Evolutionary conservation across 2,113 vertebrate genomes (phyloP), one percentile per base, ranked within the genome.

Genomic region (Esox niger): DNA sequence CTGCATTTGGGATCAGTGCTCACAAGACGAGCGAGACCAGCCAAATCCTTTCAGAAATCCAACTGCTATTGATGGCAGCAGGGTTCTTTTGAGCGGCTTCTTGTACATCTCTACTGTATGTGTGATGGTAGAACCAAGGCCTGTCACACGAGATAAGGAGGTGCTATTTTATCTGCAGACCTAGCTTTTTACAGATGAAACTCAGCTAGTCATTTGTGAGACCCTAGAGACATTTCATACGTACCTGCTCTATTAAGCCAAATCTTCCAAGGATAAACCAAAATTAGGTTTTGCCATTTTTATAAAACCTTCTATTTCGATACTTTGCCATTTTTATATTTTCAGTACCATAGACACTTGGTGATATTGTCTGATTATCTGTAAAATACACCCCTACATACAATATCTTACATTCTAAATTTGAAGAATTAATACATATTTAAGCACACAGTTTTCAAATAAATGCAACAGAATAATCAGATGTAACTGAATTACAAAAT

Each of bases 11-110:
- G 79, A 84, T 88, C 68, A n/a, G 47, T 68, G 73, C 82, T 89
- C 77, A 71, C 68, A 77, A 79, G 64, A 61, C 70, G 62, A 43
- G 13, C 15, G 65, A 81, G 73, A 74, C 78, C 69, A 71, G 73
- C 52, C 59, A 84, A 89, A 89, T 86, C 82, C 77, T 30, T 64
- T 84, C 21, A 13, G 75, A 82, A 84, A 83, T 77, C 81, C 80
- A 68, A 70, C 67, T 35, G 79, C 81, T 77, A 69, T 69, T 76
- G 86, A 81, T 72, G 74, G 73, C 54, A 71, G 52, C 43, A 25
- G 58, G 68, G 47, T 27, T 68, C 35, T 54, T 71, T 52, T 66
- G 43, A 71, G 70, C 46, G 49, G 46, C 56, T 63, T 49, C 57
- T 47, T 56, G 43, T 58, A 47, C 43, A 30, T 47, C 60, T 74